phyloP scores from a whole-genome alignment of 2,888 invertebrate species.

The Mimumesa dahlbomi region DNA sequence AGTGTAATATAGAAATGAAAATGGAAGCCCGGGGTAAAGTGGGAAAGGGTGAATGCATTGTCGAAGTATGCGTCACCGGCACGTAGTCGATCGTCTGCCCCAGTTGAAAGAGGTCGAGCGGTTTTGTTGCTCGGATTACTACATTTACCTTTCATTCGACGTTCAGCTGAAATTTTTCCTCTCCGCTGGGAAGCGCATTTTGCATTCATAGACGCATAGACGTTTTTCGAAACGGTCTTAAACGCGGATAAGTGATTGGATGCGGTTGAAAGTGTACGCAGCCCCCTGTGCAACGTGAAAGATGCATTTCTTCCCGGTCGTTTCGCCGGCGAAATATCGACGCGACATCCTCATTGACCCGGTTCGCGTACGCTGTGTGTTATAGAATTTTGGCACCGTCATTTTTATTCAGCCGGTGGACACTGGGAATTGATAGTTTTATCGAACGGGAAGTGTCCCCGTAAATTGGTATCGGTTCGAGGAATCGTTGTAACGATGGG shows the following conservation, averaged over 20 bases:
- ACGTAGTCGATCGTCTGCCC: not conserved
- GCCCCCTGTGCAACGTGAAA: not conserved
- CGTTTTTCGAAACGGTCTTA: not conserved
- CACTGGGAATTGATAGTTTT: too few relatives aligned
- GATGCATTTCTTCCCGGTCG: not conserved
- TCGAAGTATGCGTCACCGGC: constrained; percentile 2
- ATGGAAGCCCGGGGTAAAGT: not conserved
- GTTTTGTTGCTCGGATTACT: not conserved
- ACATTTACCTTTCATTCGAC: constrained; percentile 1
- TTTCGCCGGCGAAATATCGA: not conserved
- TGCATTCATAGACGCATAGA: not conserved
- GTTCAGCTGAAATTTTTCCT: not conserved
- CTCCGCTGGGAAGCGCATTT: not conserved
- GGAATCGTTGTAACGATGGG: too few relatives aligned
- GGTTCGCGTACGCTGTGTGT: too few relatives aligned
- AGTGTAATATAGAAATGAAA: not conserved
- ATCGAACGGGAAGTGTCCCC: too few relatives aligned
- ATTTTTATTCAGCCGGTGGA: too few relatives aligned
- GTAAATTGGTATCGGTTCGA: too few relatives aligned
- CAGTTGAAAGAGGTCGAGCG: not conserved
- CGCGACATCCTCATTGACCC: too few relatives aligned
- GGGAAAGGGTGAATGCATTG: constrained; percentile 1
- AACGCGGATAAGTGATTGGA: not conserved
- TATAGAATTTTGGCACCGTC: too few relatives aligned
- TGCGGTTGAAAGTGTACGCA: not conserved